These are phyloP conservation scores for Euzophera pinguis DNA, from an alignment of 2,888 invertebrate species.

Conservation along the genomic window DNA sequence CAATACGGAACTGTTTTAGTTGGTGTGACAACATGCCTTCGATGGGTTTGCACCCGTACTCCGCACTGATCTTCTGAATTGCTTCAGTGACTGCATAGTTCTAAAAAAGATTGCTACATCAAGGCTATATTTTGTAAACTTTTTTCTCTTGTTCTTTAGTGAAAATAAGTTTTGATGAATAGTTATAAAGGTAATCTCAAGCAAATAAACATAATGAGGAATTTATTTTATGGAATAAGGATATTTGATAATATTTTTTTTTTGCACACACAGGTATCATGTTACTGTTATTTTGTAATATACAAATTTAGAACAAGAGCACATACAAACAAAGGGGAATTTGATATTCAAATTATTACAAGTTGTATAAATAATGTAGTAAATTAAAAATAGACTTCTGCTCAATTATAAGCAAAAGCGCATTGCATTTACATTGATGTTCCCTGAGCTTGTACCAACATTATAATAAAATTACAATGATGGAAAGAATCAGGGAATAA, in stretches of 20 bases:
- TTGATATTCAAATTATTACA: not conserved
- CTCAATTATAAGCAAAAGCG: slow-evolving; percentile 17
- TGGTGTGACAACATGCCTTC: slow-evolving; percentile 98
- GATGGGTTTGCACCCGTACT: slow-evolving; percentile 97
- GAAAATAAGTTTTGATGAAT: too few species aligned
- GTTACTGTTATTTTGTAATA: too few species aligned
- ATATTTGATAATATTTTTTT: too few species aligned
- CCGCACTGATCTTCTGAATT: slow-evolving; percentile 95
- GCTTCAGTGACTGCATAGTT: slow-evolving; percentile 95
- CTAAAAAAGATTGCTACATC: slow-evolving; percentile 56
- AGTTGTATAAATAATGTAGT: slow-evolving; percentile 1
- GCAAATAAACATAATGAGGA: too few species aligned
- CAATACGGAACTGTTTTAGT: slow-evolving; percentile 96
- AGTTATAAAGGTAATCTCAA: too few species aligned
- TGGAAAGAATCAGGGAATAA: slow-evolving; percentile 35
- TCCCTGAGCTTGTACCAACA: slow-evolving; percentile 36
- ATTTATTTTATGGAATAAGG: too few species aligned
- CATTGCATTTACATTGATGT: slow-evolving; percentile 21
- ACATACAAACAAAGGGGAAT: not conserved
- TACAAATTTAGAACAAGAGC: too few species aligned
- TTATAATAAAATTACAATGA: slow-evolving; percentile 22
- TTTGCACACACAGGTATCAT: too few species aligned
- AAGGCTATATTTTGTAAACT: not conserved
- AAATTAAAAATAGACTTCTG: slow-evolving; percentile 7
- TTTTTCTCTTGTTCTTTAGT: too few species aligned